phyloP scores from a whole-genome alignment of 2,888 invertebrate species.

The Cryptocheilus praepositus region DNA sequence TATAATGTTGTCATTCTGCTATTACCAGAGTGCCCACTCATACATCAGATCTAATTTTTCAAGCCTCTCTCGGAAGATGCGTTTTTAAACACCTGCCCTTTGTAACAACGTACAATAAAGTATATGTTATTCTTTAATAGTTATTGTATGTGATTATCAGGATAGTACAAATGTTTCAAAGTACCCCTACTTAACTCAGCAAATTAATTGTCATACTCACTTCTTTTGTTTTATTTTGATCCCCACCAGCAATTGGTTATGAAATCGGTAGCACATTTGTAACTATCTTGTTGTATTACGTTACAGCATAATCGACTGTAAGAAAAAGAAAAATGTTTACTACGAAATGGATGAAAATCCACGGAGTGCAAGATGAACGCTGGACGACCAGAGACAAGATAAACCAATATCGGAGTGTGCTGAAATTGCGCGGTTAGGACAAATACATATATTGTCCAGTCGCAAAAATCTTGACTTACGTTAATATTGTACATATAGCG shows the following conservation, averaged over 20 bases:
- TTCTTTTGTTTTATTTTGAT: no score
- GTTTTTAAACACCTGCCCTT: constrained; percentile 4
- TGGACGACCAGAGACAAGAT: constrained; percentile 83
- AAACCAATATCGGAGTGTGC: constrained; percentile 80
- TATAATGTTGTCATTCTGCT: neutral
- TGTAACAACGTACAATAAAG: constrained; percentile 10
- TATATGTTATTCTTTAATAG: constrained; percentile 10
- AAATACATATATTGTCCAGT: neutral
- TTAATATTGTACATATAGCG: constrained; percentile 69
- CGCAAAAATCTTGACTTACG: neutral
- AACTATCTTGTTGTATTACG: no score
- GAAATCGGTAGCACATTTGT: no score
- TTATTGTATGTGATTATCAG: no score
- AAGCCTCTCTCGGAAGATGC: constrained; percentile 6
- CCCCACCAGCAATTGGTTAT: no score
- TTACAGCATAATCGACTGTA: no score
- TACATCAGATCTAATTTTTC: no score
- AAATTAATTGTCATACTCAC: no score
- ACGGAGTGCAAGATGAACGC: constrained; percentile 80
- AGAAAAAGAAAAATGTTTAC: constrained; percentile 48
- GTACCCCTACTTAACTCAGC: no score
- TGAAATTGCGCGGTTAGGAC: constrained; percentile 79
- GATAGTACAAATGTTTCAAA: no score
- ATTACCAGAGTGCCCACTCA: neutral
- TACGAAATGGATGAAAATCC: constrained; percentile 74